Evolutionary conservation across 2,113 vertebrate species (phyloP).

Genomic region (Myiagra hebetior): DNA sequence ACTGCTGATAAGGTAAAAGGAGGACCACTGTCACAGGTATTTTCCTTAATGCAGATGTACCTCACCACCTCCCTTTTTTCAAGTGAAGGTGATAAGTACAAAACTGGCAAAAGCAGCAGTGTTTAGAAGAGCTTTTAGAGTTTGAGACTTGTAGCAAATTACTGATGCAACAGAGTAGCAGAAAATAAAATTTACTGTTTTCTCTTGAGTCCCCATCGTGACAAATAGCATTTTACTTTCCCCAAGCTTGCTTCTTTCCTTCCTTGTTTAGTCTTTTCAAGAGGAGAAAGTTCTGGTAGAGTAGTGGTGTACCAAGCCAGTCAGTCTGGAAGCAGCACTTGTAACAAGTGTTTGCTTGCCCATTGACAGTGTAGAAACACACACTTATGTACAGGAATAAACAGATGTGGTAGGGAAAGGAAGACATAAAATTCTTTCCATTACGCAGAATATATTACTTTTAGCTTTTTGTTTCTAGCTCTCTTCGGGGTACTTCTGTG

Average conservation of each 20-base stretch:
- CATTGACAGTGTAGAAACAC: not conserved
- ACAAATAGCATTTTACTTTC: not conserved
- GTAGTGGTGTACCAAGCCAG: not conserved
- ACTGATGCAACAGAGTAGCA: not conserved
- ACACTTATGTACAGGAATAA: not conserved
- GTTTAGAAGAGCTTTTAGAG: not conserved
- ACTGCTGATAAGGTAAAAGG: not conserved
- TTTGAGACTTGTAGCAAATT: not conserved
- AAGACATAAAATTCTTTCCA: not conserved
- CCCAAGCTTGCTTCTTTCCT: not conserved
- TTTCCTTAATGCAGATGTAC: not conserved
- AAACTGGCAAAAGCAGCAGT: not conserved
- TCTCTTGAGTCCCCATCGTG: not conserved
- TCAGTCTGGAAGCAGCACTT: constrained; percentile 16
- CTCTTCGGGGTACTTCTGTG: not conserved
- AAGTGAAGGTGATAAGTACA: not conserved
- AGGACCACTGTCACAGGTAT: not conserved
- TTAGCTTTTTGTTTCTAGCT: not conserved
- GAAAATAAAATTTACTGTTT: not conserved
- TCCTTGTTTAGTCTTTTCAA: not conserved
- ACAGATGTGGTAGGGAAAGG: not conserved
- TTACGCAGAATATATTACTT: not conserved
- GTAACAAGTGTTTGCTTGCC: not conserved
- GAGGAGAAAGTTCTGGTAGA: not conserved
- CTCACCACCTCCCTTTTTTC: not conserved